Evolutionary conservation across 2,888 invertebrate genomes (phyloP).

Genomic region (Abrostola tripartita): DNA sequence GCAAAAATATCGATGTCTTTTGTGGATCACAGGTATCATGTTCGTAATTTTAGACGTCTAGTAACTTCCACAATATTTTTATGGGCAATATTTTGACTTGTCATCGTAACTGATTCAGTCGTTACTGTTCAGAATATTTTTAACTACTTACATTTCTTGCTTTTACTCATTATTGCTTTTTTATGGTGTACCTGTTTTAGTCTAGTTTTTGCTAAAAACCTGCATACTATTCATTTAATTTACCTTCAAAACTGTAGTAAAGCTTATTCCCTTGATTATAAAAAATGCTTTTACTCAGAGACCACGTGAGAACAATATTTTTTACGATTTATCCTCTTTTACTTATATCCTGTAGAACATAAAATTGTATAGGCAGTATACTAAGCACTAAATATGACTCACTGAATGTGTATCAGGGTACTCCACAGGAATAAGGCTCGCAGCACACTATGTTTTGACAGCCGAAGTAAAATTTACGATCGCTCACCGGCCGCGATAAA

Average conservation of each 20-base stretch:
- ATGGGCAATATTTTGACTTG: conserved; percentile 25
- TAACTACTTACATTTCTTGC: conserved; percentile 15
- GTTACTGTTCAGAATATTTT: conserved; percentile 18
- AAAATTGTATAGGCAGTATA: conserved; percentile 35
- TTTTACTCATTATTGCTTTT: conserved; percentile 16
- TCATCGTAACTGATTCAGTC: conserved; percentile 26
- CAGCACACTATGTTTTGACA: conserved; percentile 79
- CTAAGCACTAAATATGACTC: conserved; percentile 52
- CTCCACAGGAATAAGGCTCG: conserved; percentile 59
- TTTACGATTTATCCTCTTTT: conserved; percentile 21
- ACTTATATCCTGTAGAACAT: conserved; percentile 31
- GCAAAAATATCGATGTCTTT: conserved; percentile 55
- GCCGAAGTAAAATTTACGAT: conserved; percentile 85
- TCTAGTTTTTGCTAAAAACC: not conserved
- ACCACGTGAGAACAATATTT: not conserved
- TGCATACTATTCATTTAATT: not conserved
- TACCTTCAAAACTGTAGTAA: not conserved
- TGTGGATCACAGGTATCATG: conserved; percentile 55
- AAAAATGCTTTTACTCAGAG: not conserved
- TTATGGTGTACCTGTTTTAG: not conserved
- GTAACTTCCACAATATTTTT: conserved; percentile 37
- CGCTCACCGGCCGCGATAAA: conserved; percentile 82
- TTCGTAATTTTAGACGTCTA: conserved; percentile 44
- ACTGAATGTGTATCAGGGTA: conserved; percentile 47
- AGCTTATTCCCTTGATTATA: not conserved